phyloP scores from a whole-genome alignment of 1,140 invertebrate genomes.

The Centruroides vittatus region DNA sequence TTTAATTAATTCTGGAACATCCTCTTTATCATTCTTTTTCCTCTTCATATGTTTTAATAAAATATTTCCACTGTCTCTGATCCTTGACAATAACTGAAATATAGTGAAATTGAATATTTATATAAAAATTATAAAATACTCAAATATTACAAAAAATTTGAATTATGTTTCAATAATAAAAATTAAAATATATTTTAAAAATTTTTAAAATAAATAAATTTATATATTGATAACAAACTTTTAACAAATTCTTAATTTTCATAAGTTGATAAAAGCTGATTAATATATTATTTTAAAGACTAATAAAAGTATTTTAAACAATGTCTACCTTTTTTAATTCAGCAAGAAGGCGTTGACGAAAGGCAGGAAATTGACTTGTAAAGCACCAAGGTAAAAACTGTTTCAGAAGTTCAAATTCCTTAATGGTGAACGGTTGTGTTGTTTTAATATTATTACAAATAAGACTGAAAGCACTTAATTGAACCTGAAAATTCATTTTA shows the following conservation, averaged over 20 bases:
- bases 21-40: not conserved
- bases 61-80: slow-evolving; percentile 26
- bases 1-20: slow-evolving; percentile 12
- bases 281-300: too few species aligned
- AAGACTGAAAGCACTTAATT: slow-evolving; percentile 43
- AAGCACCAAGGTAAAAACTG: slow-evolving; percentile 52
- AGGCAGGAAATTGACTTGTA: slow-evolving; percentile 47
- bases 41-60: slow-evolving; percentile 14
- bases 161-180: too few species aligned
- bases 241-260: too few species aligned
- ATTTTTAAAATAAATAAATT: too few species aligned
- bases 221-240: too few species aligned
- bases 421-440: slow-evolving; percentile 43
- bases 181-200: too few species aligned
- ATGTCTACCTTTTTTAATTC: slow-evolving; percentile 33
- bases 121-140: slow-evolving; percentile 4
- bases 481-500: slow-evolving; percentile 27
- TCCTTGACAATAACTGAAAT: slow-evolving; percentile 26
- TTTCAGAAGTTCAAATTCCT: slow-evolving; percentile 51
- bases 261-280: too few species aligned
- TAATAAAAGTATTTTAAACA: not conserved
- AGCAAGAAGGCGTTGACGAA: slow-evolving; percentile 32
- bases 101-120: slow-evolving; percentile 1
- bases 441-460: slow-evolving; percentile 58
- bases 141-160: too few species aligned